Conservation (phyloP, 2,113 vertebrate species). For the Arvicanthis niloticus region DNA sequence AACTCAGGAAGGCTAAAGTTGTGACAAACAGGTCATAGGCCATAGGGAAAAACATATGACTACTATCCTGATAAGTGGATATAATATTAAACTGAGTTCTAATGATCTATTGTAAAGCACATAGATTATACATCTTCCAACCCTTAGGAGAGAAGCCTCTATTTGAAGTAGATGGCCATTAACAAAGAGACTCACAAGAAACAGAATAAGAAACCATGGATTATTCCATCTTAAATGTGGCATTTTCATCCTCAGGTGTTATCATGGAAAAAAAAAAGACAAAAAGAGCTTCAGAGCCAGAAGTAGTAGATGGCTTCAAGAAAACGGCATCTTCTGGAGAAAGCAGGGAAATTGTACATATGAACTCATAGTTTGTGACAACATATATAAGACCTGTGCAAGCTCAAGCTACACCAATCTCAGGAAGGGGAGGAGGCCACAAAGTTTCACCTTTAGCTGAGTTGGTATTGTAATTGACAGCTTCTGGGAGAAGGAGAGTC, state of each 20-base stretch:
- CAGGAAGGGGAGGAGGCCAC: background rate
- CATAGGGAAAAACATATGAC: too few relatives aligned
- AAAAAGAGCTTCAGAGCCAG: background rate
- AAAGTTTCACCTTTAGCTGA: background rate
- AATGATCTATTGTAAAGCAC: background rate
- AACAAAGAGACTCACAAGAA: background rate
- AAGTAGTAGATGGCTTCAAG: background rate
- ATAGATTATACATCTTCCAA: background rate
- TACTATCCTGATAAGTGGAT: background rate
- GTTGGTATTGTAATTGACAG: background rate
- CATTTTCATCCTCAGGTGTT: background rate
- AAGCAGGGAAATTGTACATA: background rate
- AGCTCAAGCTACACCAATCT: background rate
- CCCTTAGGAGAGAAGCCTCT: background rate
- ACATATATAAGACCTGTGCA: background rate
- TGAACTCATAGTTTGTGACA: background rate
- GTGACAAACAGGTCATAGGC: background rate
- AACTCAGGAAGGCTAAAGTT: background rate
- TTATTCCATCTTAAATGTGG: background rate
- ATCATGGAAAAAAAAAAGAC: background rate
- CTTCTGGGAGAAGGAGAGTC: background rate
- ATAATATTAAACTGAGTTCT: background rate
- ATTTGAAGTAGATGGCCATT: background rate
- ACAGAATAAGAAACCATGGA: background rate
- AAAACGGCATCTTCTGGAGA: background rate